Conservation (phyloP, 1,140 invertebrate genomes). For the Sitodiplosis mosellana region DNA sequence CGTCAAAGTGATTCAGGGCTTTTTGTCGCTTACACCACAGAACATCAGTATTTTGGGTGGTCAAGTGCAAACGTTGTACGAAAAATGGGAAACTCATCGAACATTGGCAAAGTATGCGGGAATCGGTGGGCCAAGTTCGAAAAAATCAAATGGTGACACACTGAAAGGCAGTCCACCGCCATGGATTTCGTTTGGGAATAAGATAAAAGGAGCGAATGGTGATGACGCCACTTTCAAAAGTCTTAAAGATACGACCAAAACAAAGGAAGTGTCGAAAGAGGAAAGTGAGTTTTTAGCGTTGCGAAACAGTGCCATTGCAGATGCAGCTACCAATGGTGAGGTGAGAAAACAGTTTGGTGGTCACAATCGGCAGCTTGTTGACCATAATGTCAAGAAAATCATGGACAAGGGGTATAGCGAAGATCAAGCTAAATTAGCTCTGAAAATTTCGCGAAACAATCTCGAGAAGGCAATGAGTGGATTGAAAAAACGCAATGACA, state of each 20-base stretch:
- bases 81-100: constrained; percentile 77
- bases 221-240: constrained; percentile 39
- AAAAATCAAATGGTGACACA: no score
- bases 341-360: constrained; percentile 60
- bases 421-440: constrained; percentile 54
- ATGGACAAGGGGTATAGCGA: constrained; percentile 60
- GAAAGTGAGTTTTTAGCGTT: constrained; percentile 73
- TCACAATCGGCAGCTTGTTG: constrained; percentile 46
- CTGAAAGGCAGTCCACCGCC: constrained; percentile 51
- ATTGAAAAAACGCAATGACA: constrained; percentile 28
- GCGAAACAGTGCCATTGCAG: constrained; percentile 69
- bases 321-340: constrained; percentile 57
- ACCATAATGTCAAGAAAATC: constrained; percentile 63
- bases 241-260: constrained; percentile 27
- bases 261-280: constrained; percentile 35
- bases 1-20: constrained; percentile 40
- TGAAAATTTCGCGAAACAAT: constrained; percentile 53
- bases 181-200: constrained; percentile 80
- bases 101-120: constrained; percentile 54
- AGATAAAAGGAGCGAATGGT: constrained; percentile 27
- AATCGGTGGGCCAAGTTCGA: constrained; percentile 2
- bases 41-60: constrained; percentile 59
- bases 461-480: constrained; percentile 49
- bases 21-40: constrained; percentile 46
- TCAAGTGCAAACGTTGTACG: constrained; percentile 58